Base-by-base conservation (phyloP, 2,888 invertebrate species). In the Allophyes oxyacanthae region DNA sequence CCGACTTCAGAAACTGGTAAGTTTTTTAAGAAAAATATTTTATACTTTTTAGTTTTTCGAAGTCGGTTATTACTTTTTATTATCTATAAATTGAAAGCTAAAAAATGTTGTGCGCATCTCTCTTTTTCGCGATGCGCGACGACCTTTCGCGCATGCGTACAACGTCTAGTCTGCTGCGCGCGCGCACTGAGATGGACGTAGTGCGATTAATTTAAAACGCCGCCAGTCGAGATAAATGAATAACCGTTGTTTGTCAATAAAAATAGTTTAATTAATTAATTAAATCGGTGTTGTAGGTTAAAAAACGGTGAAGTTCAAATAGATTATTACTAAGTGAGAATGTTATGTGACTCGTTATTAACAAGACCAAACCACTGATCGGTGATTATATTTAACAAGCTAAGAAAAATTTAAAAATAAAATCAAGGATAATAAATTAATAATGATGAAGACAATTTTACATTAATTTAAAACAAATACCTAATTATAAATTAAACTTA, bases 81-180 rank as follows among this genome's bases (percentile, higher is more conserved):
- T 5, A 13, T 13, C 13, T 46, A 20, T 20, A 46, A n/a, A n/a
- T n/a, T n/a, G 20, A 15, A 50, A 43, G 4, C 7, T 20, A 40
- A 32, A 64, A 85, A 86, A 79, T 78, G 85, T 86, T 83, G 68
- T 44, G 58, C 56, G 65, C 78, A 64, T 66, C 84, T 83, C 41
- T 49, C 66, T 61, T 60, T 57, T 72, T 67, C 50, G 69, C 75
- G 75, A 70, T 64, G 72, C 66, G 57, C 66, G 51, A 42, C 60
- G 65, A 63, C 58, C 77, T 72, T 77, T 78, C 69, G 71, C 73
- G 79, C 63, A 65, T 70, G 75, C 70, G 63, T 66, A 71, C 79
- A 66, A 55, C 76, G 64, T 56, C 58, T 76, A 79, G 79, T 81
- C 67, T 64, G 70, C 65, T 62, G 74, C 81, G 84, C 82, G 69